A percentile compares a stretch with the other conserved stretches of the same genome.
Conservation (phyloP, 2,113 vertebrate species). For the Myanophis thanlyinensis region DNA sequence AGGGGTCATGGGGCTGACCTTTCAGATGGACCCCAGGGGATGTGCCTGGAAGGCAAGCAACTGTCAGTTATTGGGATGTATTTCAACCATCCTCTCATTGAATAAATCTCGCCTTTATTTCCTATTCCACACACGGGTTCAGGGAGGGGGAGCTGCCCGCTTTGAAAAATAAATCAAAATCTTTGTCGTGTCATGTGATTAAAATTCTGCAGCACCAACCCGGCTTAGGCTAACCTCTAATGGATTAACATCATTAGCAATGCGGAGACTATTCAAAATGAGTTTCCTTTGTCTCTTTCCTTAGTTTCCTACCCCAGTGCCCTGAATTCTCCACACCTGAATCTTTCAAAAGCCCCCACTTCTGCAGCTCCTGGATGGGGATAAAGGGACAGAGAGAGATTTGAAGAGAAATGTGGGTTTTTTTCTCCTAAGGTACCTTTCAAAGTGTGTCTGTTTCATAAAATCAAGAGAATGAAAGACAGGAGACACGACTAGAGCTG, state of each 20-base stretch:
- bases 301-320: not conserved
- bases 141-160: not conserved
- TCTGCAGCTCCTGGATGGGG: not conserved
- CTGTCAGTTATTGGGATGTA: not conserved
- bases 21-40: not conserved
- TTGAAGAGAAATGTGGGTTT: rapidly evolving
- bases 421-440: not conserved
- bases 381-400: rapidly evolving
- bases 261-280: not conserved
- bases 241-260: constrained; percentile 9
- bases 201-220: not conserved
- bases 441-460: rapidly evolving
- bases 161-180: not conserved
- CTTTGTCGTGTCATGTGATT: not conserved
- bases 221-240: not conserved
- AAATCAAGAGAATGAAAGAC: rapidly evolving
- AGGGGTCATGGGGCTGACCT: not conserved
- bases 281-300: not conserved
- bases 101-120: rapidly evolving
- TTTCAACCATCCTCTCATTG: not conserved
- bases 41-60: not conserved
- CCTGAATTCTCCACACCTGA: not conserved
- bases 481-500: not conserved
- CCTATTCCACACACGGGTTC: rapidly evolving
- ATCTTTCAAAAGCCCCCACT: not conserved